A percentile compares a stretch with the other conserved stretches of the same genome.
phyloP scores from a whole-genome alignment of 2,113 vertebrate species.

The Lagopus muta region DNA sequence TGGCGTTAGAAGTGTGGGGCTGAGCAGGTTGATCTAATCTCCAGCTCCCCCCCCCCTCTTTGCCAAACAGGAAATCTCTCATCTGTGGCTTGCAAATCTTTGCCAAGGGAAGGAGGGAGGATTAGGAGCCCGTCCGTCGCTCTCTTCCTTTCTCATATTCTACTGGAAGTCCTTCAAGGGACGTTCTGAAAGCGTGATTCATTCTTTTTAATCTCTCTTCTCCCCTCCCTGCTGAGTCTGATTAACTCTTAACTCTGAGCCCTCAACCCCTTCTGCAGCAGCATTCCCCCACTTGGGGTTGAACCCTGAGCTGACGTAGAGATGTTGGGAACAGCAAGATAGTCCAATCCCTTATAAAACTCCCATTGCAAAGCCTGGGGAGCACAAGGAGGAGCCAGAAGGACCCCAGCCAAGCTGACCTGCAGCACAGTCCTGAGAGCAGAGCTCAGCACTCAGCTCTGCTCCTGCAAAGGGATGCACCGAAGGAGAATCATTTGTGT shows the following conservation, averaged over 20 bases:
- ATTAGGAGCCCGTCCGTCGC: neutral
- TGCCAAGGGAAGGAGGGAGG: conserved; percentile 8
- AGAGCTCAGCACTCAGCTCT: neutral
- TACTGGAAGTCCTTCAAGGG: conserved; percentile 49
- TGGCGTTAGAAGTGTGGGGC: neutral
- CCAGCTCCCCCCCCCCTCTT: neutral
- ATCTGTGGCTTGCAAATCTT: conserved; percentile 24
- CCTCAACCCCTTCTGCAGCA: neutral
- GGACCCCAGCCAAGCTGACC: neutral
- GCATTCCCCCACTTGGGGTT: neutral
- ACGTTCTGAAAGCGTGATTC: neutral
- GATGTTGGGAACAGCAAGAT: fast-evolving
- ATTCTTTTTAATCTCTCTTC: neutral
- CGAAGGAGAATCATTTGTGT: neutral
- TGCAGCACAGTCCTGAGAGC: neutral
- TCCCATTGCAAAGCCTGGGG: neutral
- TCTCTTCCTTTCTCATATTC: neutral
- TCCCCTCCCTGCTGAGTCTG: neutral
- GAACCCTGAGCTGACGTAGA: neutral
- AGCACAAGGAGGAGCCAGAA: neutral
- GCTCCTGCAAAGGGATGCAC: neutral
- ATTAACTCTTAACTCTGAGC: neutral
- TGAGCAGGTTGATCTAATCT: conserved; percentile 36
- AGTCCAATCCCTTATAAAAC: neutral
- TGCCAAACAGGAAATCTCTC: conserved; percentile 45